A percentile compares a stretch with the other conserved stretches of the same genome.
These are phyloP conservation scores for Hylaeus volcanicus DNA, from an alignment of 1,140 invertebrate species.

Conservation along the genomic window DNA sequence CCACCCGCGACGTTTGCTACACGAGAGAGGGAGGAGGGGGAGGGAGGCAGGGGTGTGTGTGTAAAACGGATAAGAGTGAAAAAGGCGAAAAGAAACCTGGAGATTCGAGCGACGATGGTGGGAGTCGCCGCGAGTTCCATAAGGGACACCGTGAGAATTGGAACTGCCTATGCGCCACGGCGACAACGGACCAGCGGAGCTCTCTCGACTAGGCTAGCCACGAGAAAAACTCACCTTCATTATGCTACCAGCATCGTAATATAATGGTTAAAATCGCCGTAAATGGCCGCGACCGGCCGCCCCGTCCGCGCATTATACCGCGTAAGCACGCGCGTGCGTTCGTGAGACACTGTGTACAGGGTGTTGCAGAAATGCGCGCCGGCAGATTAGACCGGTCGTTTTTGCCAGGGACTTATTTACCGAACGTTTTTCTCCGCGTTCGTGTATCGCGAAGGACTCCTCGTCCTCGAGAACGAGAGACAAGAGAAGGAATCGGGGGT, in stretches of 20 bases:
- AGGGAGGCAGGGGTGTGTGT: too few species aligned
- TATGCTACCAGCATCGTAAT: conserved; percentile 73
- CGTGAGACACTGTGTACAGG: conserved; percentile 43
- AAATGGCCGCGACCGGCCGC: conserved; percentile 65
- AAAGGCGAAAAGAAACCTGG: conserved; percentile 45
- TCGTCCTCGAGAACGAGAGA: background rate
- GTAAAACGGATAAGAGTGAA: conserved; percentile 20
- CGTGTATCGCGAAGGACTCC: background rate
- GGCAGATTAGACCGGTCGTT: conserved; percentile 41
- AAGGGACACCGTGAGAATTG: conserved; percentile 74
- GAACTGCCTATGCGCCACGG: conserved; percentile 65
- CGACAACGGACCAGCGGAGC: conserved; percentile 52
- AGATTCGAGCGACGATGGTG: conserved; percentile 48
- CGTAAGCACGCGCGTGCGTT: conserved; percentile 40
- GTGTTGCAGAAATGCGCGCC: conserved; percentile 42
- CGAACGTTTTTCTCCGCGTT: background rate
- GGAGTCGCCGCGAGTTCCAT: conserved; percentile 65
- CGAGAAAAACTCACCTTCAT: conserved; percentile 74
- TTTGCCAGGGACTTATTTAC: background rate
- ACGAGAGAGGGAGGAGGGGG: conserved; percentile 6
- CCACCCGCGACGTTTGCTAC: conserved; percentile 19
- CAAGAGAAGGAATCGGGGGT: too few species aligned
- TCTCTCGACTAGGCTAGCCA: conserved; percentile 64
- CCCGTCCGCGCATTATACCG: conserved; percentile 48
- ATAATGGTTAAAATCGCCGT: conserved; percentile 73